Conservation (phyloP, 2,113 vertebrate genomes). For the Dasyprocta punctata region DNA sequence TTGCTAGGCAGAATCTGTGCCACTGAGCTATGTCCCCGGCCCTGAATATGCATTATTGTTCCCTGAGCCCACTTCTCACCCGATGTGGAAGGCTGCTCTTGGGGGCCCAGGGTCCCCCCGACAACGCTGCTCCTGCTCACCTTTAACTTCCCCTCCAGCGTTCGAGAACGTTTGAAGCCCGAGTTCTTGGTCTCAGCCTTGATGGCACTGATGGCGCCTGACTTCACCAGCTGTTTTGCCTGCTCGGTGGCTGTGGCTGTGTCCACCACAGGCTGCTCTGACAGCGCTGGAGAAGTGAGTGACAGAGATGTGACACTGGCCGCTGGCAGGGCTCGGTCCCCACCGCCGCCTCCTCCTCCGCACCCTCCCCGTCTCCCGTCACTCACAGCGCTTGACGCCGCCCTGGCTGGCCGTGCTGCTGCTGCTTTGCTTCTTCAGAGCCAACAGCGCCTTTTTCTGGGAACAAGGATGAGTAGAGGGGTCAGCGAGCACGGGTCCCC, state of each 20-base stretch:
- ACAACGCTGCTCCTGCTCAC: slow-evolving; percentile 75
- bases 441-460: slow-evolving; percentile 94
- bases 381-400: slow-evolving; percentile 94
- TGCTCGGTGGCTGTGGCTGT: slow-evolving; percentile 95
- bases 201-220: slow-evolving; percentile 95
- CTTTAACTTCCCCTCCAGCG: slow-evolving; percentile 94
- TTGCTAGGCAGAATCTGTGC: no score
- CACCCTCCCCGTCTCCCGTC: background rate
- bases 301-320: background rate
- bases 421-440: slow-evolving; percentile 95
- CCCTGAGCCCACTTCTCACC: background rate
- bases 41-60: background rate
- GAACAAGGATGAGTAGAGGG: background rate
- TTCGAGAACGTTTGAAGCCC: slow-evolving; percentile 94
- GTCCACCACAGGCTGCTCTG: slow-evolving; percentile 94
- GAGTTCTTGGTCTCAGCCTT: slow-evolving; percentile 97
- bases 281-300: slow-evolving; percentile 86
- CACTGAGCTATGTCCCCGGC: no score
- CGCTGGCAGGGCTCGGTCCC: background rate
- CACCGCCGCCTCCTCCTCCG: background rate
- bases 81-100: background rate
- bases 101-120: background rate
- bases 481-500: background rate
- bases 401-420: slow-evolving; percentile 92
- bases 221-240: slow-evolving; percentile 96